Evolutionary conservation across 64 coral and sea anemone genomes (phyloP).

Genomic region (Orbicella faveolata): DNA sequence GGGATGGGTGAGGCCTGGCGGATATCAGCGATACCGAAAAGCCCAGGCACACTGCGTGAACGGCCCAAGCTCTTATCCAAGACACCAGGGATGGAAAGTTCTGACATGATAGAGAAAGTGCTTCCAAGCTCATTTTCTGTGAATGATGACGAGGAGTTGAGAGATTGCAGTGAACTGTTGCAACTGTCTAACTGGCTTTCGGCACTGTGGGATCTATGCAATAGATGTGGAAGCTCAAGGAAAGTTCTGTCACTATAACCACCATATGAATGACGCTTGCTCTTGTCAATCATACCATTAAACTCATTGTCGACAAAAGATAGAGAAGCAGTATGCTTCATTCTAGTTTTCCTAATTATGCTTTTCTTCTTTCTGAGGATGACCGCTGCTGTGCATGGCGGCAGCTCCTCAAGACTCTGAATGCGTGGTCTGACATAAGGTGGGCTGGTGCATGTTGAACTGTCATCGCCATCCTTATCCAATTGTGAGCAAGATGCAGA

Average conservation of each 20-base stretch:
- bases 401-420: constrained; percentile 60
- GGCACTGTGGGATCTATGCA: constrained; percentile 3
- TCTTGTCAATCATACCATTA: constrained; percentile 5
- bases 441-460: not conserved
- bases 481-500: constrained; percentile 22
- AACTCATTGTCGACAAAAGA: constrained; percentile 18
- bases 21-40: not conserved
- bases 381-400: constrained; percentile 43
- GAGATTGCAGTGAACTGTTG: constrained; percentile 27
- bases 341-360: constrained; percentile 24
- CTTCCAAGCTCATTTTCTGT: constrained; percentile 27
- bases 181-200: constrained; percentile 30
- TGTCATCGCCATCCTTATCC: constrained; percentile 17
- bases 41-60: constrained; percentile 31
- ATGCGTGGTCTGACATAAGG: constrained; percentile 58
- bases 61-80: constrained; percentile 18
- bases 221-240: not conserved
- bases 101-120: constrained; percentile 2
- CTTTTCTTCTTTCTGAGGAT: constrained; percentile 56
- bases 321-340: constrained; percentile 36
- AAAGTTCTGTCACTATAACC: not conserved
- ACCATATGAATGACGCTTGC: constrained; percentile 55
- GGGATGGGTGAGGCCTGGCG: constrained; percentile 23
- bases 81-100: not conserved
- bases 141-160: constrained; percentile 22